phyloP scores from a whole-genome alignment of 2,888 invertebrate genomes.

The Petrophora chlorosata region DNA sequence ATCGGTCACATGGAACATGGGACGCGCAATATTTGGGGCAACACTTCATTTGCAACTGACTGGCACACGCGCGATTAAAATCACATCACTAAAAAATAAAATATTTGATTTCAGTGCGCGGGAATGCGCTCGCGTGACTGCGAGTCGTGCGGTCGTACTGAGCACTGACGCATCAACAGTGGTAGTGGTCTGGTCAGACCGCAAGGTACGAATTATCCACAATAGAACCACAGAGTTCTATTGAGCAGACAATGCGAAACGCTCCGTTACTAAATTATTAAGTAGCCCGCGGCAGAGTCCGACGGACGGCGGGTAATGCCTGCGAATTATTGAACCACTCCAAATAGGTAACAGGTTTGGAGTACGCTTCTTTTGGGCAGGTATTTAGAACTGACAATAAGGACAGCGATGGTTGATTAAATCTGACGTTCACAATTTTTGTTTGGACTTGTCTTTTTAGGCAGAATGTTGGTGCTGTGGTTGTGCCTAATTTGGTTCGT shows the following conservation, averaged over 20 bases:
- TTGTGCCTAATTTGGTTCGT: too few species aligned
- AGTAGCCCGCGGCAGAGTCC: constrained; percentile 44
- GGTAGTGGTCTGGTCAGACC: constrained; percentile 55
- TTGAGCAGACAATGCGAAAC: constrained; percentile 51
- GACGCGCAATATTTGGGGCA: constrained; percentile 42
- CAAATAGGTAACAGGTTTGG: constrained; percentile 4
- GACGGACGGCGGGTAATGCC: constrained; percentile 35
- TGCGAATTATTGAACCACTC: constrained; percentile 21
- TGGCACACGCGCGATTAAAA: constrained; percentile 34
- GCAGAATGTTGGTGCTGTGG: too few species aligned
- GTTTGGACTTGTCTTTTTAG: too few species aligned
- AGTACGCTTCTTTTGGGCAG: constrained; percentile 26
- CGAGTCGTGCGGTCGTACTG: constrained; percentile 66
- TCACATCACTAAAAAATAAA: constrained; percentile 41
- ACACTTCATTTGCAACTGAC: constrained; percentile 40
- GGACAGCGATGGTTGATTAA: too few species aligned
- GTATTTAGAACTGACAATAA: too few species aligned
- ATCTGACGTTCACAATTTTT: too few species aligned
- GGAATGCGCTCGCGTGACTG: constrained; percentile 45
- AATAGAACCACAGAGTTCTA: constrained; percentile 33
- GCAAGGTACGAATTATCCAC: constrained; percentile 66
- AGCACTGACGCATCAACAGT: too few species aligned
- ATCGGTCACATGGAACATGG: constrained; percentile 49
- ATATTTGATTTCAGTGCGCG: constrained; percentile 41
- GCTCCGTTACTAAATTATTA: constrained; percentile 71